Percentiles rank a stretch among this genome's conserved stretches.
Conservation (phyloP, 2,797 vertebrate genomes). For the Urocyon cinereoargenteus region DNA sequence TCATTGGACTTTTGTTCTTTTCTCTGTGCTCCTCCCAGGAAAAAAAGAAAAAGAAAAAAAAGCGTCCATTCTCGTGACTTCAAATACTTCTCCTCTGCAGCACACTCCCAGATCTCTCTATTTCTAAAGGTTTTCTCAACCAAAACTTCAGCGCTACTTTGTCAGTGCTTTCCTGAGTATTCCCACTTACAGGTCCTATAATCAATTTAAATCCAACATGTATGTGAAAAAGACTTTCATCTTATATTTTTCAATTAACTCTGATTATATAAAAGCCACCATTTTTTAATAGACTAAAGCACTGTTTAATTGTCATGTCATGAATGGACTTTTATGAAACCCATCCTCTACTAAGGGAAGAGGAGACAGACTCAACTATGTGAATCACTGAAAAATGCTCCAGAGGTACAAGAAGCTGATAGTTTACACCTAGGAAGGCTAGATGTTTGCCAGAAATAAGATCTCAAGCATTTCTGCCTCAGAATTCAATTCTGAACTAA, state of each 20-base stretch:
- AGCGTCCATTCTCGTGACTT: background rate
- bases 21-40: background rate
- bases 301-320: slow-evolving; percentile 16
- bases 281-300: background rate
- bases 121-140: slow-evolving; percentile 16
- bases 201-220: slow-evolving; percentile 45
- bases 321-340: slow-evolving; percentile 38
- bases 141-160: background rate
- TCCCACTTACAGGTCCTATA: background rate
- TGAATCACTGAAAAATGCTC: background rate
- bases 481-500: slow-evolving; percentile 48
- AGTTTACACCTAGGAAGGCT: slow-evolving; percentile 8
- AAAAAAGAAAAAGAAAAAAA: slow-evolving; percentile 62
- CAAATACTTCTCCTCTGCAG: background rate
- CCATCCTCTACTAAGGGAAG: background rate
- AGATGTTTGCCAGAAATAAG: slow-evolving; percentile 41
- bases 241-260: slow-evolving; percentile 41
- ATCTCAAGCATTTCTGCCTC: slow-evolving; percentile 2
- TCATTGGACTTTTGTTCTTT: background rate
- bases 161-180: background rate
- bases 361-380: background rate
- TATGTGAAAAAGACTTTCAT: background rate
- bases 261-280: slow-evolving; percentile 16
- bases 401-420: background rate
- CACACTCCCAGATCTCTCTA: background rate